Base-by-base conservation (phyloP, 2,888 invertebrate genomes). In the Leptinotarsa haldemani region DNA sequence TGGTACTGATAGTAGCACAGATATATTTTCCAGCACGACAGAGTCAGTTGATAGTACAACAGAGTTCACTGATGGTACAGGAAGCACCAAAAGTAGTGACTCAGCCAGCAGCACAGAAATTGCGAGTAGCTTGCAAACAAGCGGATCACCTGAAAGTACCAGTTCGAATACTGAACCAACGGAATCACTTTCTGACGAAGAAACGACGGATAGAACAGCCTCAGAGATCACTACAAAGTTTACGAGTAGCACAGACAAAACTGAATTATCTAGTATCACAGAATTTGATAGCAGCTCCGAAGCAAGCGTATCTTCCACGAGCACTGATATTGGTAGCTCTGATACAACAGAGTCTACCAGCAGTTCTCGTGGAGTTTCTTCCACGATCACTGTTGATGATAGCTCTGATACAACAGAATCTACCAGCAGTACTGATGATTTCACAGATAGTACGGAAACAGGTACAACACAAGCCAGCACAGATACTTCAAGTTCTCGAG, bases 241-340 rank as follows among this genome's bases (percentile, higher is more conserved):
- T 56, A 56, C 56, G 50, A 50, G 13, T 15, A 56, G 22, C 13
- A 16, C 40, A 7, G 61, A 61, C 16, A 56, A 4, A 12, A 56
- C n/a, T 56, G 40, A 40, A 40, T 40, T 40, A 12, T 40, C 40
- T 40, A 71, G 74, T 67, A 75, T 77, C 2, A 75, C 74, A 20
- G 77, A 75, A 67, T 67, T 71, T 48, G 73, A 79, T 4, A 76
- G 74, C 12, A 70, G 40, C 22, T 68, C 77, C n/a, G 74, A 73
- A 52, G 47, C 56, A 25, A 56, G 48, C 22, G 56, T 18, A 1
- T 56, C 50, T 65, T 71, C 1, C 73, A 69, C 18, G 72, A 69
- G 40, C 68, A 73, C 22, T 70, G 58, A 40, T 65, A 69, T 18
- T 65, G 74, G 4, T n/a, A 30, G 50, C 4, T 16, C 50, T 16